Evolutionary conservation across 2,888 invertebrate genomes (phyloP).

Genomic region (Tiliacea citrago): DNA sequence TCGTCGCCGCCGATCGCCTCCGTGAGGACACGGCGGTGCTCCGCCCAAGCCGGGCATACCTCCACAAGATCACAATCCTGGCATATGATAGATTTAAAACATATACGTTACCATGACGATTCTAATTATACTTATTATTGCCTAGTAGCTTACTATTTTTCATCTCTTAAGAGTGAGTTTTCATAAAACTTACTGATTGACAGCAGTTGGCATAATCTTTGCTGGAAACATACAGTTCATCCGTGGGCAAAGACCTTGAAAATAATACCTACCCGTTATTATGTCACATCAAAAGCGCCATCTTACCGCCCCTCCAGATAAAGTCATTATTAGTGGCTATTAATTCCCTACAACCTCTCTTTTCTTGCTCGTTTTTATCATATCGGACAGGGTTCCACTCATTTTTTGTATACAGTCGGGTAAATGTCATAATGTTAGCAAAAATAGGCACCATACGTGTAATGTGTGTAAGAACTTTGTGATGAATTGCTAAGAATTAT

Average conservation of each 20-base stretch:
- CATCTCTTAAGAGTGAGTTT: background rate
- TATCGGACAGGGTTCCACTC: conserved; percentile 27
- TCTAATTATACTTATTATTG: too few species aligned
- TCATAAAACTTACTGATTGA: background rate
- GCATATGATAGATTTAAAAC: too few species aligned
- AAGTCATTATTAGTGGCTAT: conserved; percentile 81
- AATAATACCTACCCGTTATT: background rate
- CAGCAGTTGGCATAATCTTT: too few species aligned
- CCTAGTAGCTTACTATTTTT: background rate
- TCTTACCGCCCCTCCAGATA: conserved; percentile 69
- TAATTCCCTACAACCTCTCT: conserved; percentile 71
- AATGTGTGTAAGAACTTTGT: conserved; percentile 16
- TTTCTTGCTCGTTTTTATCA: conserved; percentile 63
- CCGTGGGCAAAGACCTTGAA: background rate
- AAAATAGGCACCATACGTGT: conserved; percentile 13
- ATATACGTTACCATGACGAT: too few species aligned
- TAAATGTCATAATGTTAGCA: conserved; percentile 39
- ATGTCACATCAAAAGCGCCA: conserved; percentile 56
- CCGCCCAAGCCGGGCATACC: too few species aligned
- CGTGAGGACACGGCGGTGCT: too few species aligned
- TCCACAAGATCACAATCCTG: too few species aligned
- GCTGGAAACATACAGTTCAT: background rate
- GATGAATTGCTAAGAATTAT: conserved; percentile 38
- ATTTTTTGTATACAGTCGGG: conserved; percentile 58
- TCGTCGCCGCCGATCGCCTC: too few species aligned